phyloP scores from a whole-genome alignment of 2,113 vertebrate genomes.

The Ophthalmotilapia sp. region DNA sequence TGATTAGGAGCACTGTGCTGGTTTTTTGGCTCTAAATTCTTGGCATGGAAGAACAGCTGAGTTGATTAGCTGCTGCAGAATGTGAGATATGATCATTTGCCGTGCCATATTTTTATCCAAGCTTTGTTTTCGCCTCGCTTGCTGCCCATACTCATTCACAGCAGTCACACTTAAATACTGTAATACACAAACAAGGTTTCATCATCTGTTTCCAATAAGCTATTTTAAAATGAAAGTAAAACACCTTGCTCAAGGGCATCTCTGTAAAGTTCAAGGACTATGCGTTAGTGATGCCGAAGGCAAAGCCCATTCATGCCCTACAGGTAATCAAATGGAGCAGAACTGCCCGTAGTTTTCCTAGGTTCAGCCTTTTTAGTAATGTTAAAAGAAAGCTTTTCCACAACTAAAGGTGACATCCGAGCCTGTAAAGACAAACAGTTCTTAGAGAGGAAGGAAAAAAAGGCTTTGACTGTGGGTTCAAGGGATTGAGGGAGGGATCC shows the following conservation, averaged over 20 bases:
- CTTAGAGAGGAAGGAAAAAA: neutral
- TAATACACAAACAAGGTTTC: neutral
- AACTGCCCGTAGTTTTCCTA: neutral
- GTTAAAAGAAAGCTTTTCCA: neutral
- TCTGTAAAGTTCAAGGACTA: neutral
- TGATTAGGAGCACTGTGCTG: slow-evolving; percentile 40
- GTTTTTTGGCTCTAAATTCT: slow-evolving; percentile 13
- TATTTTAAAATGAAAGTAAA: neutral
- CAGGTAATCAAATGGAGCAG: neutral
- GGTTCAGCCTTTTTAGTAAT: neutral
- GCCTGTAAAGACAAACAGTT: slow-evolving; percentile 21
- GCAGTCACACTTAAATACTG: neutral
- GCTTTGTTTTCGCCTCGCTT: neutral
- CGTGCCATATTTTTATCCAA: neutral
- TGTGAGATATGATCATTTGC: neutral
- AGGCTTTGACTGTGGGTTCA: neutral
- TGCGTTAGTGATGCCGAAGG: neutral
- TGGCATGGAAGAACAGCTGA: neutral
- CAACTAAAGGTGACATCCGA: slow-evolving; percentile 25
- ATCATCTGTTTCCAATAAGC: neutral
- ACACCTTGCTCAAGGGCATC: neutral
- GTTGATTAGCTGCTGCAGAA: slow-evolving; percentile 20
- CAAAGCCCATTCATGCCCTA: neutral
- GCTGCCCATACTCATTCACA: neutral
- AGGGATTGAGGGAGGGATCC: slow-evolving; percentile 13